Percentiles rank a stretch among this genome's conserved stretches.
Conservation (phyloP, 2,797 vertebrate species). For the Acanthurus tractus region DNA sequence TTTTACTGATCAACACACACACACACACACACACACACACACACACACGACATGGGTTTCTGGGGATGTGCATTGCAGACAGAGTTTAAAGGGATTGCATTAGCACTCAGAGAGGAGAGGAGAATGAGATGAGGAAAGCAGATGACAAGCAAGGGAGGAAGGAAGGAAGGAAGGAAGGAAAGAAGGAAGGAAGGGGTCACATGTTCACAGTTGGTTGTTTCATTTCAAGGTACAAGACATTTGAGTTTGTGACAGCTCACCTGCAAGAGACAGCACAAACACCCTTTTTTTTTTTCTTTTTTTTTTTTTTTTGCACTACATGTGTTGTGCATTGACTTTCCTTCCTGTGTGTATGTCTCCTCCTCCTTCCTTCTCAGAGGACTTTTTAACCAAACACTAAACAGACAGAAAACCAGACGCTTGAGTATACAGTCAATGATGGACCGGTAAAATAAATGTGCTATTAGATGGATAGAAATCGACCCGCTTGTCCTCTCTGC, state of each 20-base stretch:
- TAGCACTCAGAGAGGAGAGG: slow-evolving; percentile 24
- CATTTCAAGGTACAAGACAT: slow-evolving; percentile 58
- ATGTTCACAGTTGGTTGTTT: slow-evolving; percentile 35
- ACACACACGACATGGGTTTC: slow-evolving; percentile 24
- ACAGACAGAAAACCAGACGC: slow-evolving; percentile 11
- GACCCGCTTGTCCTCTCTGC: slow-evolving; percentile 13
- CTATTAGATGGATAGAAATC: slow-evolving; percentile 17
- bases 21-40: slow-evolving; percentile 15
- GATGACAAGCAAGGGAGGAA: slow-evolving; percentile 5
- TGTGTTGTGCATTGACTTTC: slow-evolving; percentile 45
- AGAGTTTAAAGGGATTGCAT: slow-evolving; percentile 76
- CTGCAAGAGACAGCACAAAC: slow-evolving; percentile 47
- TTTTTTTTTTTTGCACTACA: slow-evolving; percentile 53
- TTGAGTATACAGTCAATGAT: slow-evolving; percentile 14
- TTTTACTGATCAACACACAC: slow-evolving; percentile 52
- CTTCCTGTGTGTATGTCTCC: slow-evolving; percentile 25
- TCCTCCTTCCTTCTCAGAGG: slow-evolving; percentile 46
- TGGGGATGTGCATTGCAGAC: slow-evolving; percentile 47
- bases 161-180: slow-evolving; percentile 16
- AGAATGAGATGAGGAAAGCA: background rate
- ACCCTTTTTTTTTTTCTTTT: slow-evolving; percentile 41
- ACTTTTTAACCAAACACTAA: slow-evolving; percentile 60
- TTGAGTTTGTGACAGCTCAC: slow-evolving; percentile 50
- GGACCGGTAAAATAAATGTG: slow-evolving; percentile 24
- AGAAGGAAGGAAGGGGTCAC: slow-evolving; percentile 31